Conservation (phyloP, 2,888 invertebrate species). For the Cheilosia variabilis region DNA sequence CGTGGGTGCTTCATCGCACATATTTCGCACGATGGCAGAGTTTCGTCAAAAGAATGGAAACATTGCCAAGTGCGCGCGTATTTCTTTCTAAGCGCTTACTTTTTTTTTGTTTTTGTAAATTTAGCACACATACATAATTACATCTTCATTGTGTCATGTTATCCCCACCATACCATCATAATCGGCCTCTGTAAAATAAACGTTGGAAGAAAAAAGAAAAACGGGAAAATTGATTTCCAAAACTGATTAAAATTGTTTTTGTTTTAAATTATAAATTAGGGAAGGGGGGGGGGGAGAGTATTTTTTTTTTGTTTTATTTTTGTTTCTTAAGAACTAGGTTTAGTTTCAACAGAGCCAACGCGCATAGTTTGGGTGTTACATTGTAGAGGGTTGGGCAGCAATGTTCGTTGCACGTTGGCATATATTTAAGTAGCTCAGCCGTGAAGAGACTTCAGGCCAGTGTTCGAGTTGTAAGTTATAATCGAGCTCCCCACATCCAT, state of each 20-base stretch:
- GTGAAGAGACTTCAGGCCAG: no score
- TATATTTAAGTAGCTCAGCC: no score
- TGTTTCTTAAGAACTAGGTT: conserved; percentile 28
- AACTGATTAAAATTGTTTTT: conserved; percentile 83
- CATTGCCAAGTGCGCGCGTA: conserved; percentile 50
- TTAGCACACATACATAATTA: conserved; percentile 76
- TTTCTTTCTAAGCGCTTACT: neutral
- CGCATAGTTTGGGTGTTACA: conserved; percentile 14
- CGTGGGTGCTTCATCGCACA: conserved; percentile 20
- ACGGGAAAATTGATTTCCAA: conserved; percentile 80
- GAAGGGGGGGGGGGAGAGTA: neutral
- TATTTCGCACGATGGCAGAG: conserved; percentile 53
- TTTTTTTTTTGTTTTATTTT: conserved; percentile 1
- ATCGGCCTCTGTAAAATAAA: conserved; percentile 92
- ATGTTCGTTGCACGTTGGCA: no score
- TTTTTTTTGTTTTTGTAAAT: conserved; percentile 37
- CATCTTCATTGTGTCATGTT: conserved; percentile 78
- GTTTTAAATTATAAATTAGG: conserved; percentile 41
- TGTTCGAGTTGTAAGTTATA: no score
- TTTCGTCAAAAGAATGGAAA: conserved; percentile 54
- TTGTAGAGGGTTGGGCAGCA: conserved; percentile 30
- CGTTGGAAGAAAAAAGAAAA: conserved; percentile 84
- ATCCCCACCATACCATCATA: conserved; percentile 86
- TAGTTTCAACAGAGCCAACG: conserved; percentile 4
- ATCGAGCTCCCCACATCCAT: no score